Conservation (phyloP, 2,888 invertebrate genomes). For the Leucophenga maculata region DNA sequence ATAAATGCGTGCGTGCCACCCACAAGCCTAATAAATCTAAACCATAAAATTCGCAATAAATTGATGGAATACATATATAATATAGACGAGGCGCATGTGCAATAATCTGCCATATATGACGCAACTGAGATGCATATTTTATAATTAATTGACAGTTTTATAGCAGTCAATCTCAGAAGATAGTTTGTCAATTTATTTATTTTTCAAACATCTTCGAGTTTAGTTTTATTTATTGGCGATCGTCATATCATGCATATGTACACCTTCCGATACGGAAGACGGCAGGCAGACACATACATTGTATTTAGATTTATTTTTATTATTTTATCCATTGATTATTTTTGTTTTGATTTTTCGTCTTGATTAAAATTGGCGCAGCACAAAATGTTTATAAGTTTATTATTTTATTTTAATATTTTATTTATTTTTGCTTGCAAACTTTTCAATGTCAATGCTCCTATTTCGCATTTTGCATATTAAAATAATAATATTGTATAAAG, state of each 20-base stretch:
- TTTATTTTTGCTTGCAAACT: constrained; percentile 43
- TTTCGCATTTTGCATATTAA: constrained; percentile 53
- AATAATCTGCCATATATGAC: too few relatives aligned
- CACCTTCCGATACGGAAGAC: constrained; percentile 64
- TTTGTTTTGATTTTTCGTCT: constrained; percentile 27
- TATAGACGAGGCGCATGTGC: not conserved
- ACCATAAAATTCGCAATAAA: constrained; percentile 24
- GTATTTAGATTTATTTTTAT: constrained; percentile 18
- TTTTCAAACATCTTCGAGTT: constrained; percentile 14
- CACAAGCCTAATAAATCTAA: constrained; percentile 43
- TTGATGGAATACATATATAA: not conserved
- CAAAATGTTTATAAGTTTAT: constrained; percentile 39
- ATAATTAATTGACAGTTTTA: constrained; percentile 14
- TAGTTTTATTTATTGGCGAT: constrained; percentile 19
- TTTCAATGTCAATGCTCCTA: constrained; percentile 60
- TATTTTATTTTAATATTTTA: constrained; percentile 15
- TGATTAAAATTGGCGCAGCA: constrained; percentile 49
- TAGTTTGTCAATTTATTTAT: constrained; percentile 19
- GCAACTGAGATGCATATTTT: not conserved
- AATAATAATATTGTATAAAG: not conserved
- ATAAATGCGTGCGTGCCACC: constrained; percentile 43
- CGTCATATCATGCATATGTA: constrained; percentile 2
- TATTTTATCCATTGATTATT: constrained; percentile 13
- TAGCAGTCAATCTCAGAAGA: too few relatives aligned
- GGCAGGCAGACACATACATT: constrained; percentile 37